Percentiles rank a stretch among this genome's conserved stretches.
Conservation (phyloP, 2,113 vertebrate species). For the Bos javanicus region DNA sequence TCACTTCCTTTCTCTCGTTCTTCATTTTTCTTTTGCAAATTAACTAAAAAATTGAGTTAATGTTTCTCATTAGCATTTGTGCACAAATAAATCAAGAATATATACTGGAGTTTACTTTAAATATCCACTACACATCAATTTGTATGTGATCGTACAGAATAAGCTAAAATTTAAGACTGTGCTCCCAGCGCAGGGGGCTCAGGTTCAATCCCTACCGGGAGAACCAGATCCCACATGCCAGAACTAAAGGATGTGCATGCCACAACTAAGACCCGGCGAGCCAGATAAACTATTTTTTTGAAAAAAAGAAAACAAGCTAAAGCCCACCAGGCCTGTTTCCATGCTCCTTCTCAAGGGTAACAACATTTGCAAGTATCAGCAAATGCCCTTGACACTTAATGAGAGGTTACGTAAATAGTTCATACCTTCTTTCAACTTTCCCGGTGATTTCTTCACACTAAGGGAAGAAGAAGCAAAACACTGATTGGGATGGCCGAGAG, state of each 20-base stretch:
- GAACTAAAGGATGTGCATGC: neutral
- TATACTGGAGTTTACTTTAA: neutral
- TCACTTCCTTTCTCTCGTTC: slow-evolving; percentile 32
- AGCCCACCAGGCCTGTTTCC: neutral
- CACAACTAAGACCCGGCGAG: neutral
- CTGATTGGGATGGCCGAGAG: neutral
- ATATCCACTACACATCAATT: neutral
- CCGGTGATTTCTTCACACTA: slow-evolving; percentile 60
- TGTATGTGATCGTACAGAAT: neutral
- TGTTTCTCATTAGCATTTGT: neutral
- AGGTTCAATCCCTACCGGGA: neutral
- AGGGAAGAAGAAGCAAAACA: neutral
- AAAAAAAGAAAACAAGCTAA: neutral
- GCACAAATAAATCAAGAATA: neutral
- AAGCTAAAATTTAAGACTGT: neutral
- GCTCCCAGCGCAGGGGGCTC: neutral
- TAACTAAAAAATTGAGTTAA: slow-evolving; percentile 49
- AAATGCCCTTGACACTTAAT: neutral
- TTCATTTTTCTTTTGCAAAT: slow-evolving; percentile 58
- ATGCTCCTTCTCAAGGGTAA: neutral
- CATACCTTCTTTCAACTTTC: slow-evolving; percentile 62
- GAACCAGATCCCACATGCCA: neutral
- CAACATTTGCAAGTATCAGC: neutral
- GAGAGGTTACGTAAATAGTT: neutral
- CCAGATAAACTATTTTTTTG: neutral